phyloP scores from a whole-genome alignment of 1,140 invertebrate species.

The Colletes latitarsis region DNA sequence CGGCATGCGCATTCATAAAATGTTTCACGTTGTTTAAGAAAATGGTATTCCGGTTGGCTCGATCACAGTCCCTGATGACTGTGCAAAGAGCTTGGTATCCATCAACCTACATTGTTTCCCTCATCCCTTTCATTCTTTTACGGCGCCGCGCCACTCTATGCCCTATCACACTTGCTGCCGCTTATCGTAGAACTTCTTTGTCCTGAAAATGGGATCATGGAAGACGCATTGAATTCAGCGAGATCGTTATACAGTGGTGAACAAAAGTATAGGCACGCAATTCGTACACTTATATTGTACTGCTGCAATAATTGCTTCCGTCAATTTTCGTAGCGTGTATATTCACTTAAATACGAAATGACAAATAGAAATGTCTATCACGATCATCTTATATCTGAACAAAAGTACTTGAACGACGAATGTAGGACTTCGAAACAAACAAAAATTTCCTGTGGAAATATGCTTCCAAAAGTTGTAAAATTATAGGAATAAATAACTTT shows the following conservation, averaged over 20 bases:
- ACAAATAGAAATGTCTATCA: too few relatives aligned
- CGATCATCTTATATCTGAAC: too few relatives aligned
- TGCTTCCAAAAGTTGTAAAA: too few relatives aligned
- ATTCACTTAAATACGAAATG: too few relatives aligned
- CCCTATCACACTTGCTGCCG: conserved; percentile 37
- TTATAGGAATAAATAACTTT: too few relatives aligned
- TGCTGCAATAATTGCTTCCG: too few relatives aligned
- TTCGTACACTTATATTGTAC: too few relatives aligned
- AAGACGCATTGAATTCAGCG: conserved; percentile 13
- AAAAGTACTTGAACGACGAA: too few relatives aligned
- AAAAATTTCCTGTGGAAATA: too few relatives aligned
- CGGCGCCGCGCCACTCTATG: conserved; percentile 3
- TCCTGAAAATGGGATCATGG: conserved; percentile 40
- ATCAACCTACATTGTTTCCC: conserved; percentile 55
- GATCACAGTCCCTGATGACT: conserved; percentile 44
- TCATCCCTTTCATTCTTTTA: conserved; percentile 5
- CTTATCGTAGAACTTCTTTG: conserved; percentile 42
- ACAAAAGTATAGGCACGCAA: too few relatives aligned
- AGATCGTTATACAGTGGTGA: conserved; percentile 7
- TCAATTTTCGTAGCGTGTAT: too few relatives aligned
- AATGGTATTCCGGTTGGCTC: conserved; percentile 40
- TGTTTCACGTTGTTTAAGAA: conserved; percentile 33
- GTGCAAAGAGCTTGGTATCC: conserved; percentile 53
- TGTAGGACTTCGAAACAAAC: too few relatives aligned
- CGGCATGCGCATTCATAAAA: conserved; percentile 5